A percentile compares a stretch with the other conserved stretches of the same genome.
phyloP scores from a whole-genome alignment of 2,797 vertebrate genomes.

The Acrossocheilus wenchowensis region DNA sequence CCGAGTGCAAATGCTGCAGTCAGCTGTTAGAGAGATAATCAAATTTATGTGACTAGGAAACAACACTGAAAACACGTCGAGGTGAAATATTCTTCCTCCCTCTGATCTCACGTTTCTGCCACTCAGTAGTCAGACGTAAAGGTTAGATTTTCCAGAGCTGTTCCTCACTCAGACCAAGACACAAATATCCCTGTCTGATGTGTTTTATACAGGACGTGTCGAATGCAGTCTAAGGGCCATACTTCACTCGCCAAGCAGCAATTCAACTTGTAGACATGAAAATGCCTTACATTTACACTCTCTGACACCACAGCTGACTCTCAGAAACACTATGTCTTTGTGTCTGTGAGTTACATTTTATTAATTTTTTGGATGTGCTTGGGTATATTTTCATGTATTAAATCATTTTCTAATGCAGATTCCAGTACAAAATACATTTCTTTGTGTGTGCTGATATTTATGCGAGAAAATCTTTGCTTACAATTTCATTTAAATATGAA shows the following conservation, averaged over 20 bases:
- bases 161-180: slow-evolving; percentile 37
- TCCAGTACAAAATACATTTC: background rate
- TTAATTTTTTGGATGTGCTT: background rate
- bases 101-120: slow-evolving; percentile 23
- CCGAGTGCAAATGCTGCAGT: background rate
- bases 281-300: slow-evolving; percentile 22
- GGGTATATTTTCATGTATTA: background rate
- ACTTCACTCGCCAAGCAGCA: slow-evolving; percentile 2
- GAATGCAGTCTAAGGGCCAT: slow-evolving; percentile 26
- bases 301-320: background rate
- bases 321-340: background rate
- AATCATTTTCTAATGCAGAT: background rate
- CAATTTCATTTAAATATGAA: background rate
- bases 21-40: background rate
- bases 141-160: slow-evolving; percentile 30
- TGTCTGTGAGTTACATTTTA: background rate
- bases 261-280: slow-evolving; percentile 14
- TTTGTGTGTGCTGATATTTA: background rate
- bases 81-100: background rate
- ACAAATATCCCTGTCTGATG: slow-evolving; percentile 33
- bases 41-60: background rate
- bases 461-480: background rate
- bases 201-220: slow-evolving; percentile 43
- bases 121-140: slow-evolving; percentile 1
- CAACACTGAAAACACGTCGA: background rate